Conservation (phyloP, 1,140 invertebrate genomes). For the Anastrepha obliqua region DNA sequence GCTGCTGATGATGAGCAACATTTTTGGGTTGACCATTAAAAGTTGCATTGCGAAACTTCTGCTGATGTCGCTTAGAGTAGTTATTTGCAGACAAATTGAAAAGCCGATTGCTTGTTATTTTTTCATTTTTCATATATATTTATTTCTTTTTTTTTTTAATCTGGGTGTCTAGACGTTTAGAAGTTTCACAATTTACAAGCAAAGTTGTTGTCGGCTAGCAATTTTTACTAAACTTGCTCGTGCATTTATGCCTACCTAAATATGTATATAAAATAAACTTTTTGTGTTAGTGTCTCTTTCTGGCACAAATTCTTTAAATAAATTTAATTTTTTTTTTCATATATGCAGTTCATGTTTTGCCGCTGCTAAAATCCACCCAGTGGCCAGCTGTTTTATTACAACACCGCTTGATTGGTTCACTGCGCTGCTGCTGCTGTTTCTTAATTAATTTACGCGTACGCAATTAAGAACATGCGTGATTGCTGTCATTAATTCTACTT, state of each 20-base stretch:
- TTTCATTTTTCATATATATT: no score
- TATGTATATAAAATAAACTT: no score
- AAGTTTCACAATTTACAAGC: background rate
- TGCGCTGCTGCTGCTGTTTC: background rate
- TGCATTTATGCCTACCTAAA: no score
- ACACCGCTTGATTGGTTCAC: background rate
- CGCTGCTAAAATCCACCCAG: background rate
- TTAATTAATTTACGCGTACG: conserved; percentile 17
- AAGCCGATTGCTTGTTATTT: background rate
- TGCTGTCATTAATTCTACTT: conserved; percentile 27
- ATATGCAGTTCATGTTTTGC: background rate
- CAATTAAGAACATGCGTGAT: conserved; percentile 50
- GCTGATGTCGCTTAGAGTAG: background rate
- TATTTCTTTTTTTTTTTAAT: background rate
- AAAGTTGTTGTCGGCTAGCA: background rate
- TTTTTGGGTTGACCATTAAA: conserved; percentile 8
- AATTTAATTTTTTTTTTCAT: background rate
- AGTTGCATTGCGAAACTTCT: conserved; percentile 18
- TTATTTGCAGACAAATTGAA: background rate
- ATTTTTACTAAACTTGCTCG: background rate
- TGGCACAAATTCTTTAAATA: background rate
- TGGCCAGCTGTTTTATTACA: conserved; percentile 22
- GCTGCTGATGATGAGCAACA: conserved; percentile 23
- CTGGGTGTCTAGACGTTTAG: conserved; percentile 18
- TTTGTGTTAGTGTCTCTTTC: background rate